Evolutionary conservation across 1,140 invertebrate genomes (phyloP).

Genomic region (Magallana gigas): DNA sequence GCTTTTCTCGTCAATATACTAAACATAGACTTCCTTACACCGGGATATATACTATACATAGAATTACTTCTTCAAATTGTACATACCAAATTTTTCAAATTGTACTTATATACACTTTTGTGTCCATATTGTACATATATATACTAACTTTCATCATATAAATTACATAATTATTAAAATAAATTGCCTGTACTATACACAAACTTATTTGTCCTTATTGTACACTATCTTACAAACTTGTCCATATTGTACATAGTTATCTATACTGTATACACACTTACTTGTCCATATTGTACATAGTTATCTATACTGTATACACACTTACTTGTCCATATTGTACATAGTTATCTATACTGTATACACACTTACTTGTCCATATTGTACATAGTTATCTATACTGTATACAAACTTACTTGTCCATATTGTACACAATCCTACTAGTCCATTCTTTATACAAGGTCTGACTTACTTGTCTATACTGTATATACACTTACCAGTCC

Average conservation of each 20-base stretch:
- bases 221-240: too few species aligned
- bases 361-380: too few species aligned
- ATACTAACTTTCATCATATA: too few species aligned
- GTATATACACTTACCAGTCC: not conserved
- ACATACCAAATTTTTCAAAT: conserved; percentile 50
- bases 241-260: not conserved
- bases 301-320: conserved; percentile 16
- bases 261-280: conserved; percentile 53
- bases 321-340: conserved; percentile 74
- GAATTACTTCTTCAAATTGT: conserved; percentile 66
- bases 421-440: conserved; percentile 23
- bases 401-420: too few species aligned
- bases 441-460: not conserved
- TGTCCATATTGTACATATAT: conserved; percentile 71
- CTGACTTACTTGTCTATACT: not conserved
- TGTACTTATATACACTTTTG: conserved; percentile 60
- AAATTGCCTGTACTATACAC: too few species aligned
- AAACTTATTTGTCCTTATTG: too few species aligned
- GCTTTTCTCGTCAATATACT: too few species aligned
- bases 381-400: not conserved
- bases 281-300: conserved; percentile 73
- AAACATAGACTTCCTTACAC: too few species aligned
- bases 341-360: conserved; percentile 44
- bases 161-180: conserved; percentile 53
- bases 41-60: too few species aligned